Conservation (phyloP, 2,797 vertebrate species). For the Champsocephalus gunnari region DNA sequence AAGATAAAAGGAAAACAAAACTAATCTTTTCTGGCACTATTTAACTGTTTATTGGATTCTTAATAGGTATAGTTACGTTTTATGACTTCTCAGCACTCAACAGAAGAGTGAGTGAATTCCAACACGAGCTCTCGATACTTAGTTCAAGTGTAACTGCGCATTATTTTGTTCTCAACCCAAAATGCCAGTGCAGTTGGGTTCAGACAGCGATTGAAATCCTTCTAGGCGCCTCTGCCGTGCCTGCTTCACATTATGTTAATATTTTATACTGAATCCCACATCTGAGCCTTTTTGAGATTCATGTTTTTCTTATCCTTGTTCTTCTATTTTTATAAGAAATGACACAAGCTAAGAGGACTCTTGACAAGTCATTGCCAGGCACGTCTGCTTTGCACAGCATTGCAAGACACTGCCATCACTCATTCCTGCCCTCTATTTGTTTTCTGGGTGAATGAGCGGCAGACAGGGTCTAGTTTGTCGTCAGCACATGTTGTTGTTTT, state of each 20-base stretch:
- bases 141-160: constrained; percentile 34
- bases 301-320: constrained; percentile 29
- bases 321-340: constrained; percentile 47
- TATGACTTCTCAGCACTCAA: constrained; percentile 30
- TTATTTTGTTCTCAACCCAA: constrained; percentile 29
- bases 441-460: constrained; percentile 63
- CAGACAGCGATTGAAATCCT: constrained; percentile 34
- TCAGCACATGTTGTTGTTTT: constrained; percentile 58
- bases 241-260: constrained; percentile 49
- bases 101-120: constrained; percentile 6
- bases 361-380: constrained; percentile 52
- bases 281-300: constrained; percentile 41
- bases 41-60: constrained; percentile 3
- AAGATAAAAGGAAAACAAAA: background rate
- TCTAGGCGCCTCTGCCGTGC: constrained; percentile 21
- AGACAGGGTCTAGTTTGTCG: constrained; percentile 44
- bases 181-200: constrained; percentile 19
- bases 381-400: constrained; percentile 22
- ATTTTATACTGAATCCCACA: constrained; percentile 55
- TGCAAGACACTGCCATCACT: constrained; percentile 31
- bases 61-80: constrained; percentile 11
- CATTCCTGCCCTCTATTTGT: constrained; percentile 51
- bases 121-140: constrained; percentile 3
- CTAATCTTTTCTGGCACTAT: background rate
- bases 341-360: constrained; percentile 46